Evolutionary conservation across 2,888 invertebrate genomes (phyloP).

Genomic region (Pterobdella sp.): DNA sequence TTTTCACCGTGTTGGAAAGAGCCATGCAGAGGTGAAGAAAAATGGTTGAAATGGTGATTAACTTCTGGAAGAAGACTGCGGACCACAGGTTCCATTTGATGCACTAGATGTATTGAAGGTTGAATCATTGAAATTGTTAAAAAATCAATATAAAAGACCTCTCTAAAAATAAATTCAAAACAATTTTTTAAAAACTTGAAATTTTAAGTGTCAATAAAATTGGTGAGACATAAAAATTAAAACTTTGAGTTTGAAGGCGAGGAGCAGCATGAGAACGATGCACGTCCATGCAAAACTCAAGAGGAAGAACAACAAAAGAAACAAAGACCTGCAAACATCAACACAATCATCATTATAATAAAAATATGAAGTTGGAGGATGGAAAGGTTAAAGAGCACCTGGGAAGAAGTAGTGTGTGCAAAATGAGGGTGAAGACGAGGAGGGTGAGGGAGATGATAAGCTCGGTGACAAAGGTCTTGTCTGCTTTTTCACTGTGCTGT

Average conservation of each 20-base stretch:
- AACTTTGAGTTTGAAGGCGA: constrained; percentile 67
- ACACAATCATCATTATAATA: background rate
- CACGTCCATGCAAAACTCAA: constrained; percentile 85
- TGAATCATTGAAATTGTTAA: background rate
- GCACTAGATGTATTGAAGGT: constrained; percentile 55
- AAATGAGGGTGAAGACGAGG: constrained; percentile 66
- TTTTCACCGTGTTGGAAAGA: constrained; percentile 82
- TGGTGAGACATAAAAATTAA: constrained; percentile 13
- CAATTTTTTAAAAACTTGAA: background rate
- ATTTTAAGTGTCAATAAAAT: background rate
- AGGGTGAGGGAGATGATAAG: constrained; percentile 67
- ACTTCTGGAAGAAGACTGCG: constrained; percentile 69
- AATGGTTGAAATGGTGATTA: constrained; percentile 77
- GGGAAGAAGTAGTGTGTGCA: constrained; percentile 60
- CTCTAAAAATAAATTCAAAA: background rate
- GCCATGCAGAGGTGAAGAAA: constrained; percentile 78
- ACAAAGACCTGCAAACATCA: constrained; percentile 59
- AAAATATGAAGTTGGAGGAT: background rate
- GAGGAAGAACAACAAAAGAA: constrained; percentile 73
- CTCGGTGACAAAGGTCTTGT: constrained; percentile 72
- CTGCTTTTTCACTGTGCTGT: constrained; percentile 76
- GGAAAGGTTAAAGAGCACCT: no score
- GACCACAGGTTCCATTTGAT: constrained; percentile 78
- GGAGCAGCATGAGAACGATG: constrained; percentile 71
- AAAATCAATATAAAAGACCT: background rate